Evolutionary conservation across 1,140 invertebrate genomes (phyloP), one percentile per base, ranked within the genome.

Genomic region (Zaprionus ornatus): DNA sequence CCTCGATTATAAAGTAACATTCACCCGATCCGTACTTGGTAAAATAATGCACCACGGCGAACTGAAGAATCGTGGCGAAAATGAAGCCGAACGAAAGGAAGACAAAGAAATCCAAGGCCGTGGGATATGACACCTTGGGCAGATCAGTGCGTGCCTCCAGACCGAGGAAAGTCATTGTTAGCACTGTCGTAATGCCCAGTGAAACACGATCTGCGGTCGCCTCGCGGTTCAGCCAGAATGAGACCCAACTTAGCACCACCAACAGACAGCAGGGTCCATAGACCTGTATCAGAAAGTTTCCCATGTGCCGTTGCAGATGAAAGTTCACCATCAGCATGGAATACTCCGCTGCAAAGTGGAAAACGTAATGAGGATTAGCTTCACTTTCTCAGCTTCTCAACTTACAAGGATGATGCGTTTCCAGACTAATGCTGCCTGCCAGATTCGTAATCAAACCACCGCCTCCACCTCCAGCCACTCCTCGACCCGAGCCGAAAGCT

Each of bases 211-310:
- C 97, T 0, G 97, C 96, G 1, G 97, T 98, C 1, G 97, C 97
- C 93, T 98, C 97, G 59, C 97, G 93, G 92, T 98, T 98, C 37
- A 98, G 94, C 97, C 97, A 98, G 87, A 98, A 98, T 9, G 97
- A 97, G 0, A 98, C 97, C 97, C 97, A 98, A 1, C 97, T 97
- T 0, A 98, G 93, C 5, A 97, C 96, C 2, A 98, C 97, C 5
- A 98, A 94, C 48, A 98, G 94, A 32, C 90, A 95, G 80, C 97
- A 98, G 1, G 97, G 97, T 1, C 97, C 95, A 87, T 98, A 98
- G 7, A 98, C 97, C 93, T 98, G 97, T 72, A 98, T 97, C 1
- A 98, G 93, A 91, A 97, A 98, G 92, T 97, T 97, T 5, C 97
- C 97, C 94, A 97, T 96, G 85, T 97, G 96, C 6, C 97, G 94